Conservation (phyloP, 23 tunicate genomes). For the Ascidia mentula region DNA sequence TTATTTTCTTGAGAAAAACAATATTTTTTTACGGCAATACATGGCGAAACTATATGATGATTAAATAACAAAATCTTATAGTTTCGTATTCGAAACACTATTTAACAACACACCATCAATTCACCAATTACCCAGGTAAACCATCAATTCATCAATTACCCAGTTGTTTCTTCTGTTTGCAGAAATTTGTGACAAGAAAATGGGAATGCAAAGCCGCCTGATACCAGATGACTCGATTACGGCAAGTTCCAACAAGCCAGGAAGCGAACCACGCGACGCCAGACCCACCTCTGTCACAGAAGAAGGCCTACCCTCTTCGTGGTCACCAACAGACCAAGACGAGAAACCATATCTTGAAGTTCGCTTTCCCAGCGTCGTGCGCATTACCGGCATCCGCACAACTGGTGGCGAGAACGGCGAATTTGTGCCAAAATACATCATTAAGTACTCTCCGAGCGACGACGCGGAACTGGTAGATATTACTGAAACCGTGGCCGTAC, state of each 20-base stretch:
- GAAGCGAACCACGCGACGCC: constrained; percentile 45
- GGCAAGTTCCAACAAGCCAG: constrained; percentile 56
- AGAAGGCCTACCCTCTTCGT: constrained; percentile 19
- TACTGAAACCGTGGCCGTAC: constrained; percentile 2
- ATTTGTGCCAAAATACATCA: constrained; percentile 34
- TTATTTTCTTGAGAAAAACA: too few relatives aligned
- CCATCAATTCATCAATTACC: too few relatives aligned
- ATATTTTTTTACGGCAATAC: too few relatives aligned
- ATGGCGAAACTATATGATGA: too few relatives aligned
- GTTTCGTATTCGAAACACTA: too few relatives aligned
- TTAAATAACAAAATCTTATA: too few relatives aligned
- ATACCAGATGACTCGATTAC: constrained; percentile 39
- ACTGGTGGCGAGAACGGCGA: constrained; percentile 80
- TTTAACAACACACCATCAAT: too few relatives aligned
- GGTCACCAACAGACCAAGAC: constrained; percentile 73
- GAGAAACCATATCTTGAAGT: constrained; percentile 61
- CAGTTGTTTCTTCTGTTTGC: too few relatives aligned
- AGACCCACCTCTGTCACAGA: constrained; percentile 19
- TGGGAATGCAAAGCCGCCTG: constrained; percentile 50
- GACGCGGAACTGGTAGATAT: not conserved
- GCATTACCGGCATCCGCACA: constrained; percentile 49
- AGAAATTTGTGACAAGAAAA: constrained; percentile 64
- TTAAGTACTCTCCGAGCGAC: constrained; percentile 14
- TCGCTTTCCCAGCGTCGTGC: constrained; percentile 8
- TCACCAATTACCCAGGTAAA: too few relatives aligned